A percentile compares a stretch with the other conserved stretches of the same genome.
These are phyloP conservation scores for Lithodes maja DNA, from an alignment of 2,888 invertebrate species.

Conservation along the genomic window DNA sequence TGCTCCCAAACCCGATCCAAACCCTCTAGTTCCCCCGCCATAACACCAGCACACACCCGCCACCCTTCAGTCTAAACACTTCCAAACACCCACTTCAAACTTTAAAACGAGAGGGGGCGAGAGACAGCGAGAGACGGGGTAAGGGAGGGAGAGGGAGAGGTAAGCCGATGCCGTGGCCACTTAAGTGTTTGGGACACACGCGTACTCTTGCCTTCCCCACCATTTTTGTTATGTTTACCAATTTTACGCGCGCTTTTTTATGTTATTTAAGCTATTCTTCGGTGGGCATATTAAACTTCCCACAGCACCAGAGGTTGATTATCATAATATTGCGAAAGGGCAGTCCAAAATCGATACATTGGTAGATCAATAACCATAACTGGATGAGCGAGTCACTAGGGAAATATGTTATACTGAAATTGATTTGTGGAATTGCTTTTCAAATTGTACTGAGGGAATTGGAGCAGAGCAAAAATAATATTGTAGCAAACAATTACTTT, in stretches of 20 bases:
- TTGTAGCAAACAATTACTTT: no score
- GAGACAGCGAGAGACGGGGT: background rate
- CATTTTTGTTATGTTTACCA: background rate
- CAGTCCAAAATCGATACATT: background rate
- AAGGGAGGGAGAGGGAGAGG: background rate
- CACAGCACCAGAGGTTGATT: background rate
- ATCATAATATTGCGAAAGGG: background rate
- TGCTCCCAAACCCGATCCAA: background rate
- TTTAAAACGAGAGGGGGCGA: background rate
- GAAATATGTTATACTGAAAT: background rate
- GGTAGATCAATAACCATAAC: background rate
- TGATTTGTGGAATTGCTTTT: no score
- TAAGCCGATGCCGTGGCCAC: background rate
- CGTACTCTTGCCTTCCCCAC: background rate
- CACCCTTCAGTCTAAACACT: background rate
- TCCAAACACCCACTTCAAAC: constrained; percentile 1
- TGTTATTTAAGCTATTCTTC: background rate
- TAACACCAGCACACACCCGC: background rate
- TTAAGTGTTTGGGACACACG: background rate
- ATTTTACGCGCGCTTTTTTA: background rate
- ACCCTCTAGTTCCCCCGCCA: background rate
- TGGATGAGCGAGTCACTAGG: background rate
- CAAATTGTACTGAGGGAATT: no score
- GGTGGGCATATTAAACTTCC: background rate
- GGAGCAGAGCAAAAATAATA: no score